Percentiles rank a stretch among this genome's conserved stretches.
Conservation (phyloP, 1,140 invertebrate genomes). For the Drosophila eugracilis region DNA sequence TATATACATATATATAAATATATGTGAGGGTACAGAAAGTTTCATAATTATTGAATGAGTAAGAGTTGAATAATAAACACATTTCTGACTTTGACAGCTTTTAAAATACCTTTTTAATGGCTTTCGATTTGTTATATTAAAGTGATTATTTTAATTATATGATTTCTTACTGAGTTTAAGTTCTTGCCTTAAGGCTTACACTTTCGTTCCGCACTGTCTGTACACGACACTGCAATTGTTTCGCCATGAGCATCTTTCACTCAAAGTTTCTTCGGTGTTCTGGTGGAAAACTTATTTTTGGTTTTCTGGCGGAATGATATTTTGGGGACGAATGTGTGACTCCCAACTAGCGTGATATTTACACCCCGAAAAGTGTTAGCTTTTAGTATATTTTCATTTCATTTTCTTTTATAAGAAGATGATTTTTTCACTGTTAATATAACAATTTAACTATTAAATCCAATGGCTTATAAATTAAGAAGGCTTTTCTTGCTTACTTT, state of each 20-base stretch:
- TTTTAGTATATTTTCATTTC: neutral
- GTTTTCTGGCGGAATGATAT: constrained; percentile 39
- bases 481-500: neutral
- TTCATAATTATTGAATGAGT: constrained; percentile 31
- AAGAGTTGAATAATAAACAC: constrained; percentile 36
- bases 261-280: constrained; percentile 44
- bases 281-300: constrained; percentile 42
- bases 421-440: neutral
- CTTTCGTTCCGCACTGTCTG: constrained; percentile 19
- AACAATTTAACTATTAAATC: no score
- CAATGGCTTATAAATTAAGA: no score
- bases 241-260: constrained; percentile 49
- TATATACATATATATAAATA: neutral
- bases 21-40: constrained; percentile 26
- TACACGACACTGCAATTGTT: constrained; percentile 48
- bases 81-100: constrained; percentile 38
- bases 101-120: constrained; percentile 11
- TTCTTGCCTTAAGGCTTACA: neutral
- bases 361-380: constrained; percentile 33
- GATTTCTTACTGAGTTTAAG: no score
- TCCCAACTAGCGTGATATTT: constrained; percentile 34
- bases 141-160: constrained; percentile 1
- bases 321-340: constrained; percentile 43
- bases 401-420: neutral
- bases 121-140: neutral